A percentile compares a stretch with the other conserved stretches of the same genome.
These are phyloP conservation scores for Entomobrya multifasciata DNA, from an alignment of 2,888 invertebrate species.

Conservation along the genomic window DNA sequence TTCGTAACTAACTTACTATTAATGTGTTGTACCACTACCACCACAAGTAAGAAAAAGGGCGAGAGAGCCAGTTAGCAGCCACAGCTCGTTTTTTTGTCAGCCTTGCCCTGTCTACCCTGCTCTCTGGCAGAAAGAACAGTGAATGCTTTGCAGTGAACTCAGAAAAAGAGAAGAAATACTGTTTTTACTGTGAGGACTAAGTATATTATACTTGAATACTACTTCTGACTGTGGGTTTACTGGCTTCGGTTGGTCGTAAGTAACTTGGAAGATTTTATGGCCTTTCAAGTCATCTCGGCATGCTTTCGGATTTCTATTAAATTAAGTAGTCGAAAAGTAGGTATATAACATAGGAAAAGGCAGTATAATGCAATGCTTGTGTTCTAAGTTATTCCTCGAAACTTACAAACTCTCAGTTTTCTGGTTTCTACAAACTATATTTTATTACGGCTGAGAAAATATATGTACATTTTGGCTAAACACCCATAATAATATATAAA, in stretches of 20 bases:
- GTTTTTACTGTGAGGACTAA: conserved; percentile 20
- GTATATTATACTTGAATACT: conserved; percentile 36
- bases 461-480: conserved; percentile 19
- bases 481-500: conserved; percentile 33
- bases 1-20: conserved; percentile 31
- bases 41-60: conserved; percentile 23
- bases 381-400: neutral
- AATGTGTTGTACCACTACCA: conserved; percentile 17
- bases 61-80: conserved; percentile 55
- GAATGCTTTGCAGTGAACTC: neutral
- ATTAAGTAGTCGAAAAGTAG: conserved; percentile 56
- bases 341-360: neutral
- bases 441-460: neutral
- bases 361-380: neutral
- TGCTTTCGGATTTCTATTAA: conserved; percentile 72
- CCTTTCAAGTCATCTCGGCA: conserved; percentile 69
- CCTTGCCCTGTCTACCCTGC: conserved; percentile 8
- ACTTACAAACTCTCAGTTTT: conserved; percentile 1
- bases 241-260: conserved; percentile 57
- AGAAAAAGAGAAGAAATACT: conserved; percentile 15
- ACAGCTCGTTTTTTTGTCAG: conserved; percentile 60
- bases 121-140: conserved; percentile 16
- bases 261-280: conserved; percentile 68
- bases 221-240: conserved; percentile 44
- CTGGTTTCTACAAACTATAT: conserved; percentile 15